Base-by-base conservation (phyloP, 2,113 vertebrate genomes). In the Camelus dromedarius region DNA sequence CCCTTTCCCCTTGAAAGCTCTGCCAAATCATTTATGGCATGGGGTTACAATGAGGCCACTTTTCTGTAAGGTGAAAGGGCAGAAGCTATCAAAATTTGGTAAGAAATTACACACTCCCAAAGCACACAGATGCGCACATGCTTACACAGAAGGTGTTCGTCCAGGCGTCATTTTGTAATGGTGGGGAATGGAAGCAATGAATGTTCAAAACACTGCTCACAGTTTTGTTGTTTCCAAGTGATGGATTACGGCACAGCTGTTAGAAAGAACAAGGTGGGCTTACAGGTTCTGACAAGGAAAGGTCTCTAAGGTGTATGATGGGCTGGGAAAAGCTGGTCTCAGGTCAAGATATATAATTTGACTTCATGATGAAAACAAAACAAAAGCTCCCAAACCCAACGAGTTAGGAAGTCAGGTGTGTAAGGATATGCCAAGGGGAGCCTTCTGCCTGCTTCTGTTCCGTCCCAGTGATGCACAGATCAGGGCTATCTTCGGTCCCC, bases 111-210 rank as follows among this genome's bases (percentile, higher is more conserved):
- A 42, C 18, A 52, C 15, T 64, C 11, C 16, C n/a, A 73, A 83
- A 82, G 35, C 56, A 67, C 28, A 38, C 38, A 91, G 26, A 50
- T 38, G 6, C 2, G 6, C 2, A 62, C 2, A 58, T 0, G 56
- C 1, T 10, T 1, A 22, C 35, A 16, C 30, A 48, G 18, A 35
- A 16, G 15, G 14, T 48, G 46, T n/a, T 56, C 38, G 3, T 28
- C 0, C 10, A 18, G 13, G 15, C 28, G 2, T n/a, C 4, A 0
- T 15, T 38, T 75, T 38, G 22, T 1, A n/a, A 9, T 0, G 8
- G 5, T 9, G 18, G 15, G 42, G n/a, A 38, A 69, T 7, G 11
- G 79, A 82, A 75, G 32, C 11, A 22, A 30, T 3, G 8, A 10
- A 32, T 19, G 4, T n/a, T 56, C 19, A 15, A 38, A 56, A 2